A percentile compares a stretch with the other conserved stretches of the same genome.
phyloP scores from a whole-genome alignment of 2,888 invertebrate species.

The Rambutsinella grinnellia region DNA sequence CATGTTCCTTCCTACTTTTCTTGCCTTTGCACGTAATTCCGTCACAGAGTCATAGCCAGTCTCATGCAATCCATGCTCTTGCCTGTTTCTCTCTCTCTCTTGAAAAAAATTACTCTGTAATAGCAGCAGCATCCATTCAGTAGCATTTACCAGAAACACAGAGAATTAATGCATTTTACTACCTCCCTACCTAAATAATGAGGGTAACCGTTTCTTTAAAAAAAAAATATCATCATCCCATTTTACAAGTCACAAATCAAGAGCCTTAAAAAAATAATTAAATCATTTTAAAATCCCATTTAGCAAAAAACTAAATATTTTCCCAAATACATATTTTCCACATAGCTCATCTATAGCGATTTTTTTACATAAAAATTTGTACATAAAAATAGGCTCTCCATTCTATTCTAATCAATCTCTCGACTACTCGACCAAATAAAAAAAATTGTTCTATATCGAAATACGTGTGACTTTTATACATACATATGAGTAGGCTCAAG shows the following conservation, averaged over 20 bases:
- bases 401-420: too few relatives aligned
- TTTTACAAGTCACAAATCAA: constrained; percentile 5
- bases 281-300: constrained; percentile 1
- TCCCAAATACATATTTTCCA: too few relatives aligned
- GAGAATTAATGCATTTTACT: constrained; percentile 9
- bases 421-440: too few relatives aligned
- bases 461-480: not conserved
- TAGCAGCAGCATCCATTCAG: constrained; percentile 15
- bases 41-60: not conserved
- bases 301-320: too few relatives aligned
- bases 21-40: not conserved
- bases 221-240: constrained; percentile 17
- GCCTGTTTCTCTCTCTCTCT: too few relatives aligned
- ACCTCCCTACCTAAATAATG: not conserved
- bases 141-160: not conserved
- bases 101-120: not conserved
- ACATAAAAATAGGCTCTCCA: too few relatives aligned
- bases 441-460: not conserved
- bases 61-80: not conserved
- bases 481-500: not conserved
- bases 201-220: constrained; percentile 30
- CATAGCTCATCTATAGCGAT: too few relatives aligned
- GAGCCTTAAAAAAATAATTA: constrained; percentile 24
- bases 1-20: not conserved
- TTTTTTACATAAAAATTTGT: too few relatives aligned